Evolutionary conservation across 2,113 vertebrate genomes (phyloP).

Genomic region (Protobothrops mucrosquamatus): DNA sequence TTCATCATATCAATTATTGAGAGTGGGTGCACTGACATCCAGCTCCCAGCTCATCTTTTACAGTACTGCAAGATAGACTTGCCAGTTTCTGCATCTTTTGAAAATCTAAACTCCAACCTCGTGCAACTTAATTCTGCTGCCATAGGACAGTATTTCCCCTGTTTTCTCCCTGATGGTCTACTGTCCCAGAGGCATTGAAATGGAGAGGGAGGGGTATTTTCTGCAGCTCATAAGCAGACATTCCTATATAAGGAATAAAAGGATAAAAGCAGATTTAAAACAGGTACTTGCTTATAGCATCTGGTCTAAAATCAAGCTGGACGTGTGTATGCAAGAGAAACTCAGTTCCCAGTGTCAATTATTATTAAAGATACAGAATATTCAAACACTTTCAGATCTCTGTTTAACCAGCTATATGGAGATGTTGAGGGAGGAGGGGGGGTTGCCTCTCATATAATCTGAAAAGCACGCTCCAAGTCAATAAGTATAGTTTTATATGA

Average conservation of each 20-base stretch:
- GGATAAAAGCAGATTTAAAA: not conserved
- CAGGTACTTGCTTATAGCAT: not conserved
- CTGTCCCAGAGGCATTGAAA: not conserved
- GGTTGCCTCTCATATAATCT: not conserved
- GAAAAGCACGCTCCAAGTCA: constrained; percentile 6
- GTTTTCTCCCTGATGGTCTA: not conserved
- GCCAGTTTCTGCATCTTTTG: constrained; percentile 55
- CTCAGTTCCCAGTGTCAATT: not conserved
- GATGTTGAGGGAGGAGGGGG: not conserved
- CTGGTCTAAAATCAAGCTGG: not conserved
- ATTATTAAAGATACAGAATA: not conserved
- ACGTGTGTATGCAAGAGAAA: not conserved
- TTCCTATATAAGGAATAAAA: not conserved
- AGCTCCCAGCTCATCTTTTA: constrained; percentile 87
- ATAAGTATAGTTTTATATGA: constrained; percentile 9
- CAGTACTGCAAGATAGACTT: constrained; percentile 74
- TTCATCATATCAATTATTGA: constrained; percentile 98
- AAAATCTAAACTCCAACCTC: constrained; percentile 50
- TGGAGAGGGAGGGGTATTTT: not conserved
- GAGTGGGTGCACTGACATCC: constrained; percentile 92
- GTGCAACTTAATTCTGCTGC: constrained; percentile 22
- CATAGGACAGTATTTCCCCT: constrained; percentile 3
- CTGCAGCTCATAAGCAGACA: not conserved
- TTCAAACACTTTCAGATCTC: not conserved
- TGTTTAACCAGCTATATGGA: not conserved